These are phyloP conservation scores for Carassius auratus DNA, from an alignment of 2,113 vertebrate genomes.

Conservation along the genomic window DNA sequence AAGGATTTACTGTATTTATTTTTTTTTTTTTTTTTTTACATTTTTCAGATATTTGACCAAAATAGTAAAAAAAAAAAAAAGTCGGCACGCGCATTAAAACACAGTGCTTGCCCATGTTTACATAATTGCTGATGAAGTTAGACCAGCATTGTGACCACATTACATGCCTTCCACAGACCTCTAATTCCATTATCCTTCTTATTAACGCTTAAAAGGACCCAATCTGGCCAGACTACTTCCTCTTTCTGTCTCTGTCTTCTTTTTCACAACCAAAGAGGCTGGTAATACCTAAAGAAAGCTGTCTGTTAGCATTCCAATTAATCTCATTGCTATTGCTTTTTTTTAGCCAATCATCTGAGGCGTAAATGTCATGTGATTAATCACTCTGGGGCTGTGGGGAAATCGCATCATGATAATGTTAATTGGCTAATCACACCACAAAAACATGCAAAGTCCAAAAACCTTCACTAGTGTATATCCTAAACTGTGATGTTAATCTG, in stretches of 20 bases:
- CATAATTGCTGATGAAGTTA: constrained; percentile 76
- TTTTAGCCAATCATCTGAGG: neutral
- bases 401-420: neutral
- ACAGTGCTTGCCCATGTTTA: constrained; percentile 65
- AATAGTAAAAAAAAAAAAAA: neutral
- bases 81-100: neutral
- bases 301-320: neutral
- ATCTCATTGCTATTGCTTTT: neutral
- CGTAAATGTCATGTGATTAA: neutral
- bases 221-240: constrained; percentile 60
- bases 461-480: neutral
- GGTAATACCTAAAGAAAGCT: neutral
- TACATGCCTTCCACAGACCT: constrained; percentile 67
- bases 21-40: too few species aligned
- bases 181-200: constrained; percentile 75
- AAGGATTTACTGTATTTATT: too few species aligned
- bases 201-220: constrained; percentile 69
- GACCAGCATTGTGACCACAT: constrained; percentile 65
- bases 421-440: neutral
- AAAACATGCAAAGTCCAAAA: neutral
- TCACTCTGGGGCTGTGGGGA: neutral
- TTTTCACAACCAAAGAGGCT: neutral
- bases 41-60: neutral
- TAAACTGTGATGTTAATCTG: neutral
- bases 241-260: neutral